A percentile compares a stretch with the other conserved stretches of the same genome.
Evolutionary conservation across 1,140 invertebrate species (phyloP).

Genomic region (Hylyphantes graminicola): DNA sequence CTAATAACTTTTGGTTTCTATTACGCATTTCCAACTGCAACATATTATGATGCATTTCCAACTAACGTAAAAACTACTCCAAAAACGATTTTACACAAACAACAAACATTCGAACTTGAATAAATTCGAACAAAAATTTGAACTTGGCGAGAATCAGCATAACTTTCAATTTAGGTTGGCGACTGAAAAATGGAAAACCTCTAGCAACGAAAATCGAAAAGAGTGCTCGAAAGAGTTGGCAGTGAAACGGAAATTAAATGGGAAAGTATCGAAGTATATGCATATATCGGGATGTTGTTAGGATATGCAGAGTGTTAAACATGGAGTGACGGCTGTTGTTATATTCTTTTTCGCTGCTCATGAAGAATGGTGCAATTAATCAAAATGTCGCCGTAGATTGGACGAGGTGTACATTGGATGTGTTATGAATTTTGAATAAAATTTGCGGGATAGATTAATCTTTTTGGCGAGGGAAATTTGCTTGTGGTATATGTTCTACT

Average conservation of each 20-base stretch:
- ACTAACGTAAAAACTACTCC: too few relatives aligned
- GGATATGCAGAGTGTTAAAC: slow-evolving; percentile 29
- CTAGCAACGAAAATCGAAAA: not conserved
- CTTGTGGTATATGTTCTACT: too few relatives aligned
- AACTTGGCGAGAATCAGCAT: too few relatives aligned
- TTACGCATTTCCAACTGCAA: too few relatives aligned
- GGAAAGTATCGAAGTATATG: slow-evolving; percentile 25
- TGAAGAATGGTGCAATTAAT: slow-evolving; percentile 33
- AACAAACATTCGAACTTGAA: too few relatives aligned
- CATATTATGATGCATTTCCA: too few relatives aligned
- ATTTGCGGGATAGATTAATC: not conserved
- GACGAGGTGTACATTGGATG: not conserved
- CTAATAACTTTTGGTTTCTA: too few relatives aligned
- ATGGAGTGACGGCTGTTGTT: slow-evolving; percentile 31
- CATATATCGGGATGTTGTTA: slow-evolving; percentile 15
- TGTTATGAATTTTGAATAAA: slow-evolving; percentile 40
- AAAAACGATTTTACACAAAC: too few relatives aligned
- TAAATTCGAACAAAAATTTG: too few relatives aligned
- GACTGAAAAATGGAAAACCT: too few relatives aligned
- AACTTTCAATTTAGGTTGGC: too few relatives aligned
- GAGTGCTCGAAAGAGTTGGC: slow-evolving; percentile 14
- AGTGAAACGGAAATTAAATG: slow-evolving; percentile 40
- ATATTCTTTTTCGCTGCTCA: not conserved
- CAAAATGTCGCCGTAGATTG: slow-evolving; percentile 9
- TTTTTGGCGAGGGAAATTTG: too few relatives aligned